Evolutionary conservation across 2,113 vertebrate genomes (phyloP).

Genomic region (Oncorhynchus gorbuscha): DNA sequence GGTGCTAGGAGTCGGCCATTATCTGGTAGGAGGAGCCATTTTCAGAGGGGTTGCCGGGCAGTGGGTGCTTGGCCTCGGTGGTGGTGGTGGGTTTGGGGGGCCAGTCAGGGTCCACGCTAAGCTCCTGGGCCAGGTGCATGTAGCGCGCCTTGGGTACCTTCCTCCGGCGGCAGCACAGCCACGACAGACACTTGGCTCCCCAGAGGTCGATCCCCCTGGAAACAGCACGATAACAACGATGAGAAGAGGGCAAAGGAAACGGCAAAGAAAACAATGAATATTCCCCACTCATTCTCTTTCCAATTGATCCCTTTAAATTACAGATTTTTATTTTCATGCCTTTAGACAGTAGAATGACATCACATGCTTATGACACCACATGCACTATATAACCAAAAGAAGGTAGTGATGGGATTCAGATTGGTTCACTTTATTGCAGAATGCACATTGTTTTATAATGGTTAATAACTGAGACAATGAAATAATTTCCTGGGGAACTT

Average conservation of each 20-base stretch:
- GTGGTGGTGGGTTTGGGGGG: conserved; percentile 95
- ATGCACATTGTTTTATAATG: conserved; percentile 11
- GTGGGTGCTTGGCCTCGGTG: conserved; percentile 84
- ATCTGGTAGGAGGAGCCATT: conserved; percentile 84
- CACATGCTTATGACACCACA: background rate
- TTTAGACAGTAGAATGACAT: background rate
- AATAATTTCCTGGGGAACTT: no score
- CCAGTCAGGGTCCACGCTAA: conserved; percentile 93
- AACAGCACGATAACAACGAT: conserved; percentile 22
- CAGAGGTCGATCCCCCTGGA: conserved; percentile 78
- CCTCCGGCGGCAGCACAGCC: conserved; percentile 73
- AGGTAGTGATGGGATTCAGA: background rate
- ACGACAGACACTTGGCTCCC: conserved; percentile 71
- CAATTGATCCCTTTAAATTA: background rate
- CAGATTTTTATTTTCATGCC: background rate
- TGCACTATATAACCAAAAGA: no score
- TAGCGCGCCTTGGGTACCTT: conserved; percentile 89
- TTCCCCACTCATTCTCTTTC: background rate
- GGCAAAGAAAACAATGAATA: no score
- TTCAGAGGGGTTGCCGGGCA: conserved; percentile 56
- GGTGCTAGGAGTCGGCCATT: conserved; percentile 79
- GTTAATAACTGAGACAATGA: no score
- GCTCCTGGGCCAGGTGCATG: conserved; percentile 94
- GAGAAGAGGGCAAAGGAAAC: background rate
- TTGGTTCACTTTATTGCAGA: background rate